phyloP scores from a whole-genome alignment of 2,797 vertebrate genomes.

The Tamandua tetradactyla region DNA sequence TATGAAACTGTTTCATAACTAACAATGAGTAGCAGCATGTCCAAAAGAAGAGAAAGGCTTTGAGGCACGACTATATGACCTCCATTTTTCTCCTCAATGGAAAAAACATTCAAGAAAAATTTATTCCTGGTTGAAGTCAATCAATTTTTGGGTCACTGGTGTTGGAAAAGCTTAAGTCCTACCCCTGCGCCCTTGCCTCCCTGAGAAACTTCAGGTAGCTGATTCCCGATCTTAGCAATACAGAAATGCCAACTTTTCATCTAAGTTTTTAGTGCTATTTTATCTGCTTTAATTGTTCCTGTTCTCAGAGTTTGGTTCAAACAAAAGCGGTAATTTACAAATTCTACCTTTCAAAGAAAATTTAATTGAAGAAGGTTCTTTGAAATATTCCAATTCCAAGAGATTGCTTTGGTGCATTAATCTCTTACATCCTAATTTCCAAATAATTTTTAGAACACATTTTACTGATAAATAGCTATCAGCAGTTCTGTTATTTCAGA shows the following conservation, averaged over 20 bases:
- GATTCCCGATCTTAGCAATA: not conserved
- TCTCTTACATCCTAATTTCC: slow-evolving; percentile 63
- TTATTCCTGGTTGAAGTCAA: slow-evolving; percentile 22
- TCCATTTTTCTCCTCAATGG: slow-evolving; percentile 25
- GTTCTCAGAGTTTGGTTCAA: slow-evolving; percentile 20
- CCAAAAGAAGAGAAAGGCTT: not conserved
- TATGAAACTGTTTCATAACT: slow-evolving; percentile 36
- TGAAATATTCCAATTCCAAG: slow-evolving; percentile 36
- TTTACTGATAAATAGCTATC: slow-evolving; percentile 10
- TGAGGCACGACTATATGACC: not conserved
- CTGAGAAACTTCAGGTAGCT: slow-evolving; percentile 33
- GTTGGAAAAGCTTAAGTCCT: not conserved
- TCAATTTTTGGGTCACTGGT: not conserved
- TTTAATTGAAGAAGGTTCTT: not conserved
- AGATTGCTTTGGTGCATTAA: slow-evolving; percentile 52
- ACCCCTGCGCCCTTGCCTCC: not conserved
- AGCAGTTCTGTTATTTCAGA: slow-evolving; percentile 24
- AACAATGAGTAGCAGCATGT: not conserved
- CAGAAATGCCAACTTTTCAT: slow-evolving; percentile 45
- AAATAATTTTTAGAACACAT: slow-evolving; percentile 40
- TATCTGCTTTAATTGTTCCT: slow-evolving; percentile 37
- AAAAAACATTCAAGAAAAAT: not conserved
- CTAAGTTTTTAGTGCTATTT: slow-evolving; percentile 17
- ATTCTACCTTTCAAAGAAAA: slow-evolving; percentile 33
- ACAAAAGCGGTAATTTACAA: slow-evolving; percentile 35